Conservation (phyloP, 1,140 invertebrate genomes). For the Propsilocerus akamusi region DNA sequence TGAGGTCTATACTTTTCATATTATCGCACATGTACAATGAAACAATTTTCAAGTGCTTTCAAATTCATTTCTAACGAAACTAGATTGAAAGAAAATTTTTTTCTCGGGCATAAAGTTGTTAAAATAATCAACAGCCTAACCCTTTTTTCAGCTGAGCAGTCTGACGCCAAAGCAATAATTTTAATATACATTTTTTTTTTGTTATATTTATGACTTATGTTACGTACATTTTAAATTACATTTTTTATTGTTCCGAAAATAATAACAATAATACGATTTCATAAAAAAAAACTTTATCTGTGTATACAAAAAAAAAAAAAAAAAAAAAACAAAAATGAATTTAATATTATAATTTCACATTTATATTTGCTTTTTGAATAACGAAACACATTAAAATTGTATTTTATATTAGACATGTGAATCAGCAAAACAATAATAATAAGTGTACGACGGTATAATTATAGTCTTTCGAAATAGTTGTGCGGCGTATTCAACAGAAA, state of each 20-base stretch:
- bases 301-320: not conserved
- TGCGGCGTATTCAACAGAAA: constrained; percentile 1
- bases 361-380: constrained; percentile 2
- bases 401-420: not conserved
- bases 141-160: not conserved
- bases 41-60: too few relatives aligned
- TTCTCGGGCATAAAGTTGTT: too few relatives aligned
- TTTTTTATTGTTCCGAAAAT: constrained; percentile 2
- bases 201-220: constrained; percentile 3
- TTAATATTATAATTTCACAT: constrained; percentile 4
- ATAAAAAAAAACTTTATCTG: not conserved
- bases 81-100: too few relatives aligned
- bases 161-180: constrained; percentile 3
- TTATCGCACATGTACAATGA: too few relatives aligned
- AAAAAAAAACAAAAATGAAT: not conserved
- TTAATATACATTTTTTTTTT: not conserved
- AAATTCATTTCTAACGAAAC: too few relatives aligned
- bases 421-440: constrained; percentile 3
- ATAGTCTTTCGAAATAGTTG: not conserved
- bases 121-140: not conserved
- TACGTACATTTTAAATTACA: constrained; percentile 4
- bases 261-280: not conserved
- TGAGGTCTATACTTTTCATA: too few relatives aligned
- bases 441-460: too few relatives aligned
- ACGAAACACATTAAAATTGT: not conserved